Base-by-base conservation (phyloP, 2,888 invertebrate genomes). In the Pycnomerus fuliginosus region DNA sequence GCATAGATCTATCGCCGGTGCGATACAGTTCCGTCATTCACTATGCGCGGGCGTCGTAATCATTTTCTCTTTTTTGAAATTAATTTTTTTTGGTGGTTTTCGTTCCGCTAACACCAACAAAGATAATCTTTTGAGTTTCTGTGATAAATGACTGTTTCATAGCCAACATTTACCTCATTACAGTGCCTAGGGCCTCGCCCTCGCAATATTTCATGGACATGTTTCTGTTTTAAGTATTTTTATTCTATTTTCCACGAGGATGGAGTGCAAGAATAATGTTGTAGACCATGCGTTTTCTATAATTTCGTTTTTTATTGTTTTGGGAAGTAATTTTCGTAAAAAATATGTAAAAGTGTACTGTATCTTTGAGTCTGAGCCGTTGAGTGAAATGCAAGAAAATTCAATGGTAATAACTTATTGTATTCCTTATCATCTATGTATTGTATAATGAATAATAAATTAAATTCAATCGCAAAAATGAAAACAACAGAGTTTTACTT, bases 11-110 rank as follows among this genome's bases (percentile, higher is more conserved):
- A 67, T 65, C 69, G 10, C 68, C 70, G 14, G 71, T 72, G 44
- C 62, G 73, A 32, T 71, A 72, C 68, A 84, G 77, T 66, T 90
- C 91, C 2, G 92, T 92, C 32, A 92, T 91, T 67, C 90, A 90
- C 58, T 92, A 89, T 67, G 92, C 91, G 11, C 82, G 84, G 54
- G 83, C 88, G 62, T 75, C 78, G 69, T 73, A 82, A 67, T 56
- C 44, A 52, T 22, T 23, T 23, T 35, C 33, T 37, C 31, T 10
- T 14, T 10, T 27, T 10, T 30, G 42, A 34, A 35, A 7, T 28
- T 42, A 23, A 27, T 43, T 37, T 44, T 34, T 33, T 35, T 27
- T 12, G 15, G 16, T 34, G 32, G 40, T 23, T 27, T 40, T 23
- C 28, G 29, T 44, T 40, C 17, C 34, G 36, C 15, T 28, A 47